Evolutionary conservation across 1,140 invertebrate species (phyloP), one percentile per base, ranked within the genome.

Genomic region (Dendroctonus ponderosae): DNA sequence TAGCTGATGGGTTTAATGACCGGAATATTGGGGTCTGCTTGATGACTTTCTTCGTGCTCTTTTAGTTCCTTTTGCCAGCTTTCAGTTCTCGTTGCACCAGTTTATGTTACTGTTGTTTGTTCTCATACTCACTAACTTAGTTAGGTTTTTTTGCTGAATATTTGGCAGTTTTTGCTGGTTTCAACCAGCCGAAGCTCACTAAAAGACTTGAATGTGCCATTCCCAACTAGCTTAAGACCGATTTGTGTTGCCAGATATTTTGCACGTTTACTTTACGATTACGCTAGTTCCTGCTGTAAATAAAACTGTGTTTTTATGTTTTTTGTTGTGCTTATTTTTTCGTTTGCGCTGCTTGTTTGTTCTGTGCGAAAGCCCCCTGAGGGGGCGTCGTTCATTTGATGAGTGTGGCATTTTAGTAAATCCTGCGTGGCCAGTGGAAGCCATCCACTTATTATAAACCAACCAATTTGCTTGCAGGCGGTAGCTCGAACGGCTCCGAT

Each of bases 401-500:
- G 3, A 26, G 3, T 26, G 26, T 26, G 26, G 26, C 1, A 26
- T 26, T 26, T 26, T 26, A 1, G 26, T 26, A 26, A 26, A 26
- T 26, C 26, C 26, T 26, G 26, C 1, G 26, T 26, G 26, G 26
- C 26, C 26, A 26, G 26, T 26, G 26, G 26, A 26, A 26, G 26
- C 26, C 26, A 26, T 26, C 26, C 26, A 3, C 1, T n/a, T 2
- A 26, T 26, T 26, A 26, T 26, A 26, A 26, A 26, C 26, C 26
- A 26, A 26, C 26, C 26, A 1, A 26, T 26, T 26, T 26, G 26
- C 12, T 66, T 70, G 7, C 61, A 78, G 77, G 77, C 37, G 88
- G 87, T 59, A 89, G 87, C 71, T 87, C 87, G 64, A 84, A 84
- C 49, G 84, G 84, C 65, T 85, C 84, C 26, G 85, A 85, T 74